phyloP scores from a whole-genome alignment of 2,113 vertebrate genomes.

The Nematolebias whitei region DNA sequence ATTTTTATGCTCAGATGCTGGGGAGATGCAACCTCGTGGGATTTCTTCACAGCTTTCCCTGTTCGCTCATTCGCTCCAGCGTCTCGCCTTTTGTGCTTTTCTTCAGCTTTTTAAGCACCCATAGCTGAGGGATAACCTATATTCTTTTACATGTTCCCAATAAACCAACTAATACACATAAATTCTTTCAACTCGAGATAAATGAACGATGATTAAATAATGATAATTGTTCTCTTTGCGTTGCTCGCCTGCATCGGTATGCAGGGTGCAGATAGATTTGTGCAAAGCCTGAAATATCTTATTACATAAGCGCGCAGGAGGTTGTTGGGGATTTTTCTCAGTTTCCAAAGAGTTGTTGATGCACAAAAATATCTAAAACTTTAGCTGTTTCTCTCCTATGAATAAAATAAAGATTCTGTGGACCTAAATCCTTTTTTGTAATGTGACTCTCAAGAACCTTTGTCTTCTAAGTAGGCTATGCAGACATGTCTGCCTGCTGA shows the following conservation, averaged over 20 bases:
- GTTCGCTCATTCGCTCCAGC: slow-evolving; percentile 32
- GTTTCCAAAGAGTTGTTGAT: slow-evolving; percentile 10
- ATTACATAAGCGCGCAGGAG: slow-evolving; percentile 10
- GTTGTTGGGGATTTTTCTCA: slow-evolving; percentile 22
- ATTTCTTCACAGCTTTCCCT: slow-evolving; percentile 67
- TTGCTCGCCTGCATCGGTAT: slow-evolving; percentile 26
- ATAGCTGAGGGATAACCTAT: slow-evolving; percentile 48
- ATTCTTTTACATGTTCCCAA: slow-evolving; percentile 46
- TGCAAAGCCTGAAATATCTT: slow-evolving; percentile 26
- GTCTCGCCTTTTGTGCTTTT: slow-evolving; percentile 34
- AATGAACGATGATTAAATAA: slow-evolving; percentile 32
- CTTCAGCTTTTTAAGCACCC: slow-evolving; percentile 47
- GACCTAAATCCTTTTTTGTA: slow-evolving; percentile 33
- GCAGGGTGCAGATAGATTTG: slow-evolving; percentile 41
- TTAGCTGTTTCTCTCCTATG: neutral
- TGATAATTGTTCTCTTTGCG: slow-evolving; percentile 37
- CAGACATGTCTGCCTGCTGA: slow-evolving; percentile 28
- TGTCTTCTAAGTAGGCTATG: slow-evolving; percentile 28
- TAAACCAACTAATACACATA: slow-evolving; percentile 25
- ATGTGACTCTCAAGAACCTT: slow-evolving; percentile 24
- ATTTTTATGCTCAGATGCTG: slow-evolving; percentile 78
- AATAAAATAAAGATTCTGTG: slow-evolving; percentile 28
- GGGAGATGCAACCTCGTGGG: slow-evolving; percentile 71
- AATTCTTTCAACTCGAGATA: slow-evolving; percentile 17
- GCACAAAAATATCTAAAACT: neutral